Base-by-base conservation (phyloP, 2,888 invertebrate genomes). In the Stomorhina lunata region DNA sequence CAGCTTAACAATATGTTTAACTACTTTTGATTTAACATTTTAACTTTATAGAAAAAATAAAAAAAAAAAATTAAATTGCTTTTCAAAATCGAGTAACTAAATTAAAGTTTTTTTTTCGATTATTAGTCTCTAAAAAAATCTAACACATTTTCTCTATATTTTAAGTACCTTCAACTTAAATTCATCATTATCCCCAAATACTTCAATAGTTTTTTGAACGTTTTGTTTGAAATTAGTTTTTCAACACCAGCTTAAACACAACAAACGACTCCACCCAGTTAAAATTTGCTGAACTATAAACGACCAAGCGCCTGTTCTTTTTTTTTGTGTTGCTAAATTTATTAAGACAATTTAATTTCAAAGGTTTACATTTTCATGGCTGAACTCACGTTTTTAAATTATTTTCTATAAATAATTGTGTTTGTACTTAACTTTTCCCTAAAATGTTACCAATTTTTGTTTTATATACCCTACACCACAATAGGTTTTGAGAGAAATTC, bases 211-310 rank as follows among this genome's bases (percentile, higher is more conserved):
- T 50, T 40, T 55, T 5, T n/a, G n/a, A 37, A 40, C 12, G 22
- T 66, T 66, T 66, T 61, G 32, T 57, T 40, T 50, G 50, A 80
- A 71, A 43, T 66, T 50, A 45, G 40, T 61, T 77, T 53, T 57
- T 20, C 48, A 72, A 34, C 32, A 53, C 6, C 17, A 40, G 17
- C n/a, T n/a, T 27, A 34, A 34, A 66, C 3, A 43, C n/a, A n/a
- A n/a, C n/a, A n/a, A n/a, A n/a, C n/a, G 4, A 57, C 68, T 81
- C 77, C 81, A 81, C 81, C 81, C 81, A 69, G 48, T 68, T 43
- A 34, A 57, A 69, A 53, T 22, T 34, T 53, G 15, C 29, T 57
- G 3, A 32, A 15, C 7, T 48, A 6, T 7, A 20, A 12, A 15
- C 27, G 32, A 12, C 12, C 29, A 29, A 48, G 78, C 57, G 71